Evolutionary conservation across 2,797 vertebrate species (phyloP).

Genomic region (Rallus crepitans): DNA sequence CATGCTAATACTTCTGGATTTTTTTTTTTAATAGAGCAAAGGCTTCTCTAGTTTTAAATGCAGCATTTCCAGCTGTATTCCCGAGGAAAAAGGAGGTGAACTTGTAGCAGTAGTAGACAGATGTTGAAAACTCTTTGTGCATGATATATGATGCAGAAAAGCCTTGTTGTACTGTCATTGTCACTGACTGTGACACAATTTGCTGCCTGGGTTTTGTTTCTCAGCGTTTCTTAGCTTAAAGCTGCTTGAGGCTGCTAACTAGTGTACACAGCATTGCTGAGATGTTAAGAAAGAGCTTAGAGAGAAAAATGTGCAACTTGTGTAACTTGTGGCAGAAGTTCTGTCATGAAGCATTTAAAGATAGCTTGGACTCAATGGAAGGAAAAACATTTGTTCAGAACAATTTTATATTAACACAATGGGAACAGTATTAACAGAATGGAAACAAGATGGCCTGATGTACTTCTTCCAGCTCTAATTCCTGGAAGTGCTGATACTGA

Average conservation of each 20-base stretch:
- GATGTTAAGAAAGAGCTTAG: background rate
- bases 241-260: background rate
- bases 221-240: background rate
- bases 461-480: background rate
- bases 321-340: background rate
- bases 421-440: background rate
- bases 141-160: background rate
- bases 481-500: background rate
- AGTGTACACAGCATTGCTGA: background rate
- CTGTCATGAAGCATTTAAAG: background rate
- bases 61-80: background rate
- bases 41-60: background rate
- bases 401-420: background rate
- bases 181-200: slow-evolving; percentile 13
- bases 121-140: background rate
- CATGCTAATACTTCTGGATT: background rate
- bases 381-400: background rate
- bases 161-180: slow-evolving; percentile 17
- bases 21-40: background rate
- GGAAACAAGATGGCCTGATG: background rate
- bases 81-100: background rate
- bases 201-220: slow-evolving; percentile 10
- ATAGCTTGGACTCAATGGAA: background rate
- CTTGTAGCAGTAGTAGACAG: background rate
- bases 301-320: background rate